Percentiles rank a stretch among this genome's conserved stretches.
Conservation (phyloP, 2,797 vertebrate species). For the Tachyglossus aculeatus region DNA sequence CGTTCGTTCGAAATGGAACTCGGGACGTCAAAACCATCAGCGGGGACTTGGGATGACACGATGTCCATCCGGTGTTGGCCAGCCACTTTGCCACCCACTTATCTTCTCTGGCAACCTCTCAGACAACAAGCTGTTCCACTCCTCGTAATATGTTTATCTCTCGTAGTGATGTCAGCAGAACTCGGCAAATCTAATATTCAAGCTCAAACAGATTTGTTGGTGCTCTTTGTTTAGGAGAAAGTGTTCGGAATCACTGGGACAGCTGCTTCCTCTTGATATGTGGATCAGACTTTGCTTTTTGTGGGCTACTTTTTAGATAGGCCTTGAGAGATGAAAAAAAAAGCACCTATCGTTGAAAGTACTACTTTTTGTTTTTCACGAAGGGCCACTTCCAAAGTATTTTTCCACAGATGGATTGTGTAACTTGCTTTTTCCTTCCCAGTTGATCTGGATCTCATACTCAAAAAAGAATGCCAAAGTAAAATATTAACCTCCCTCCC, state of each 20-base stretch:
- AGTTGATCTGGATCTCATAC: constrained; percentile 16
- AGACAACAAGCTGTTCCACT: constrained; percentile 69
- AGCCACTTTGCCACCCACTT: constrained; percentile 68
- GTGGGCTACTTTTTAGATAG: constrained; percentile 48
- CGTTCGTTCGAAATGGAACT: constrained; percentile 61
- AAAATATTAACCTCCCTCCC: background rate
- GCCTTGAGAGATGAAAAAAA: constrained; percentile 58
- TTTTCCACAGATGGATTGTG: background rate
- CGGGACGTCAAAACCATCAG: constrained; percentile 43
- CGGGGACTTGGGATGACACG: constrained; percentile 34
- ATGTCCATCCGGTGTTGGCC: constrained; percentile 52
- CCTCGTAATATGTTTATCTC: constrained; percentile 75
- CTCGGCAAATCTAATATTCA: constrained; percentile 76
- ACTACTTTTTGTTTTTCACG: constrained; percentile 16
- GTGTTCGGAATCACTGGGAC: constrained; percentile 65
- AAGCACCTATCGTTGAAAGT: constrained; percentile 23
- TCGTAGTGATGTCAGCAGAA: constrained; percentile 73
- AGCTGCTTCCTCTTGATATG: constrained; percentile 79
- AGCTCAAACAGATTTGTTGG: constrained; percentile 63
- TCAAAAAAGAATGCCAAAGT: constrained; percentile 16
- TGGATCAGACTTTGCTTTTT: constrained; percentile 56
- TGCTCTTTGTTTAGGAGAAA: constrained; percentile 73
- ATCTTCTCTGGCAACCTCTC: constrained; percentile 73
- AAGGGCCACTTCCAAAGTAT: constrained; percentile 7
- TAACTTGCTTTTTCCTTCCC: constrained; percentile 26